These are phyloP conservation scores for Chymomyza costata DNA, from an alignment of 1,140 invertebrate genomes.

Conservation along the genomic window DNA sequence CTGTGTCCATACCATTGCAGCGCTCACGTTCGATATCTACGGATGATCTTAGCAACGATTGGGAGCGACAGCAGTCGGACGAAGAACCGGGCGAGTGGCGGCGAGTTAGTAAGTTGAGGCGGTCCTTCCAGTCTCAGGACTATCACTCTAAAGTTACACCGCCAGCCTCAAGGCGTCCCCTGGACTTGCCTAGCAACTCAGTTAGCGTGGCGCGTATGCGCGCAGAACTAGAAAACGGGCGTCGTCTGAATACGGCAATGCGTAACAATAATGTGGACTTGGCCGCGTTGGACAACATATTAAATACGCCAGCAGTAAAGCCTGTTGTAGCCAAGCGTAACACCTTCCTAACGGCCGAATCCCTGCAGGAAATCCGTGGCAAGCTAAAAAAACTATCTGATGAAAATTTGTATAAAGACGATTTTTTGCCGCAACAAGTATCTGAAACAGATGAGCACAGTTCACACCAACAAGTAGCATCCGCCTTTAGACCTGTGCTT, in stretches of 20 bases:
- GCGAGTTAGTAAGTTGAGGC: slow-evolving; percentile 77
- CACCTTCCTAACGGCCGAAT: slow-evolving; percentile 78
- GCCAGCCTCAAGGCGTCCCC: slow-evolving; percentile 58
- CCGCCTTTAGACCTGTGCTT: slow-evolving; percentile 44
- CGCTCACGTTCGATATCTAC: slow-evolving; percentile 72
- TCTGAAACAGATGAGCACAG: slow-evolving; percentile 63
- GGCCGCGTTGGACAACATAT: slow-evolving; percentile 75
- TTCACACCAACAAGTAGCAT: slow-evolving; percentile 36
- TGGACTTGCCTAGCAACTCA: slow-evolving; percentile 77
- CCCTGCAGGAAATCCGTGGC: slow-evolving; percentile 78
- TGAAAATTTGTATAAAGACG: slow-evolving; percentile 71
- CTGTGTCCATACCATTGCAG: slow-evolving; percentile 40
- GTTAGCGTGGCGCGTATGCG: slow-evolving; percentile 77
- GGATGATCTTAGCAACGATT: slow-evolving; percentile 70
- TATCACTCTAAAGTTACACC: slow-evolving; percentile 27
- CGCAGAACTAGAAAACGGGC: slow-evolving; percentile 77
- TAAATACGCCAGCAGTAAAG: slow-evolving; percentile 67
- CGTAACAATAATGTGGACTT: slow-evolving; percentile 76
- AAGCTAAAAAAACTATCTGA: slow-evolving; percentile 76
- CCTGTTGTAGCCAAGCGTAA: slow-evolving; percentile 46
- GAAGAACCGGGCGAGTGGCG: slow-evolving; percentile 77
- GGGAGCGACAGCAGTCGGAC: slow-evolving; percentile 34
- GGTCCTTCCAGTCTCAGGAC: slow-evolving; percentile 79
- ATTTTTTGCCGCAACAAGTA: slow-evolving; percentile 38
- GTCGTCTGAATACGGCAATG: slow-evolving; percentile 76